phyloP scores from a whole-genome alignment of 2,113 vertebrate species.

The Elanoides forficatus region DNA sequence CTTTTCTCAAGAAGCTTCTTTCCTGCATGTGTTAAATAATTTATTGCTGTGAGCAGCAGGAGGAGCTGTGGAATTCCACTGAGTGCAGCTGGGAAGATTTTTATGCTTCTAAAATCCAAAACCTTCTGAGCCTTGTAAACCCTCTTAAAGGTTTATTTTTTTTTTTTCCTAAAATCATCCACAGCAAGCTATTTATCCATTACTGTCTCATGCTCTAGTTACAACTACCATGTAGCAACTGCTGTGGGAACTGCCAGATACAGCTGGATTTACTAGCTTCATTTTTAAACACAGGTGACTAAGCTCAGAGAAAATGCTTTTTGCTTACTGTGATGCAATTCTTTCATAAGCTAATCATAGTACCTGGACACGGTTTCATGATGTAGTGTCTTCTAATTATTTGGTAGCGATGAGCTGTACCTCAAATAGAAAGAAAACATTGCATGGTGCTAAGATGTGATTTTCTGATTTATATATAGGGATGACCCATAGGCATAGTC shows the following conservation, averaged over 20 bases:
- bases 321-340: background rate
- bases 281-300: background rate
- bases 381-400: background rate
- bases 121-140: background rate
- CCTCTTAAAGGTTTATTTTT: background rate
- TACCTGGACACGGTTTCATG: background rate
- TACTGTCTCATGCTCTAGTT: background rate
- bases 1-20: conserved; percentile 4
- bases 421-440: background rate
- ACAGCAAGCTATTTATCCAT: conserved; percentile 13
- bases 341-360: background rate
- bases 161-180: background rate
- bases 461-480: background rate
- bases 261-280: background rate
- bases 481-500: background rate
- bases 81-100: background rate
- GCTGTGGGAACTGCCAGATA: background rate
- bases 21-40: conserved; percentile 25
- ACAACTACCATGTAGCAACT: background rate
- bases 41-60: conserved; percentile 13
- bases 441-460: background rate
- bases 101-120: background rate
- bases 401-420: background rate
- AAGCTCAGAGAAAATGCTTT: background rate
- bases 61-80: conserved; percentile 40